phyloP scores from a whole-genome alignment of 2,797 vertebrate genomes.

The Chromobotia macracanthus region DNA sequence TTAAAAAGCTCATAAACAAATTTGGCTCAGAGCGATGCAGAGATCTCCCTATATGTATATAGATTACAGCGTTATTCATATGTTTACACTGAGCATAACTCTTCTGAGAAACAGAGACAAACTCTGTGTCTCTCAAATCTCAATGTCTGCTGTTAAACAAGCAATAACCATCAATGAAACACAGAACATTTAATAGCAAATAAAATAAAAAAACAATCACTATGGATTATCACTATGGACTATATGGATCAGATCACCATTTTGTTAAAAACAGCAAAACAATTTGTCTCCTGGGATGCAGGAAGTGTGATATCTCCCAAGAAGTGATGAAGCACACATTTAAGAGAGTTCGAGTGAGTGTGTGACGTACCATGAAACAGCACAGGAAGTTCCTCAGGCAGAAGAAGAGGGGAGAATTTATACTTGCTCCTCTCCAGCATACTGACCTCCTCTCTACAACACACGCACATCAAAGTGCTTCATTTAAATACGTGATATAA shows the following conservation, averaged over 20 bases:
- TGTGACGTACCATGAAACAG: slow-evolving; percentile 86
- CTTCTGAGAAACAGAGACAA: neutral
- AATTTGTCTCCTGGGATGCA: slow-evolving; percentile 11
- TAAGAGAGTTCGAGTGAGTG: neutral
- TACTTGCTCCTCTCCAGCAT: slow-evolving; percentile 92
- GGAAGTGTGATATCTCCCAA: neutral
- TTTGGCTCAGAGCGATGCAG: neutral
- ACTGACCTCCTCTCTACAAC: slow-evolving; percentile 87
- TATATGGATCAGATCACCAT: neutral
- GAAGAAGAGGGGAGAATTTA: slow-evolving; percentile 84
- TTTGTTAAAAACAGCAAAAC: slow-evolving; percentile 11
- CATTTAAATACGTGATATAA: neutral
- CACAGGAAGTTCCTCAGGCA: slow-evolving; percentile 82
- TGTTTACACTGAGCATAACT: neutral
- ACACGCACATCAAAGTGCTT: slow-evolving; percentile 50
- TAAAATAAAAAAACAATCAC: neutral
- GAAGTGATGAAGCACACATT: neutral
- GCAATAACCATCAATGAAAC: neutral
- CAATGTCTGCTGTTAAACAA: neutral
- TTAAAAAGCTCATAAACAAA: neutral
- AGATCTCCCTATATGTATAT: neutral
- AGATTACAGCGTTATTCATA: neutral
- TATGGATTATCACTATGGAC: neutral
- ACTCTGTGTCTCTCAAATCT: neutral
- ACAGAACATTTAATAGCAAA: neutral